phyloP scores from a whole-genome alignment of 2,113 vertebrate genomes.

The Grammomys surdaster region DNA sequence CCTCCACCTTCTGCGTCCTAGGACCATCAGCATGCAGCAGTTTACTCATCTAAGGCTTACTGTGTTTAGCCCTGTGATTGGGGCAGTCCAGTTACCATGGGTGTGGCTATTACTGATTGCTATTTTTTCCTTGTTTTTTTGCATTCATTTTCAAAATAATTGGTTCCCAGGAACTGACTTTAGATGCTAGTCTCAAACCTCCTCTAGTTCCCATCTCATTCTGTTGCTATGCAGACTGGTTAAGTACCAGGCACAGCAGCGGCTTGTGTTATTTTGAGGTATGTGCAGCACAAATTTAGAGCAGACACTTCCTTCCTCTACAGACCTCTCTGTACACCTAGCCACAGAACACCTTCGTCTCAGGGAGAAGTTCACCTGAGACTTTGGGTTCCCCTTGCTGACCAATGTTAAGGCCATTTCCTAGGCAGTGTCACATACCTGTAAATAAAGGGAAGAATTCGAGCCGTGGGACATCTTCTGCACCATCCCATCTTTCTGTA shows the following conservation, averaged over 20 bases:
- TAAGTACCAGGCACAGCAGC: conserved; percentile 71
- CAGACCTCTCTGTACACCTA: conserved; percentile 17
- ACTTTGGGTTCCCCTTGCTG: conserved; percentile 52
- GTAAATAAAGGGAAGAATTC: conserved; percentile 95
- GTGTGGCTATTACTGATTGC: not conserved
- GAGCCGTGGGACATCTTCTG: conserved; percentile 98
- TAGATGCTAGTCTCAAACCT: conserved; percentile 48
- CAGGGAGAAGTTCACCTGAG: conserved; percentile 29
- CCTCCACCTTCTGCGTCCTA: not conserved
- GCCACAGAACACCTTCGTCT: conserved; percentile 59
- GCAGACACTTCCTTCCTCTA: conserved; percentile 43
- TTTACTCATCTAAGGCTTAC: not conserved
- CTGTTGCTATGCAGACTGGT: conserved; percentile 65
- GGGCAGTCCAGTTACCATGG: conserved; percentile 39
- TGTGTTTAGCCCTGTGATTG: conserved; percentile 15
- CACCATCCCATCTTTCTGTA: conserved; percentile 96
- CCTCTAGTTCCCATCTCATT: conserved; percentile 41
- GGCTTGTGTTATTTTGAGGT: conserved; percentile 78
- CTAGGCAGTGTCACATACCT: conserved; percentile 88
- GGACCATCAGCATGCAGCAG: not conserved
- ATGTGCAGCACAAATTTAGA: conserved; percentile 71
- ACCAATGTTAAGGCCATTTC: conserved; percentile 9
- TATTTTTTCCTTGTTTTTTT: conserved; percentile 55
- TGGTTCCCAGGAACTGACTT: conserved; percentile 61
- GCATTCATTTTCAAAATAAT: not conserved